Evolutionary conservation across 2,888 invertebrate genomes (phyloP).

Genomic region (Amaurobius ferox): DNA sequence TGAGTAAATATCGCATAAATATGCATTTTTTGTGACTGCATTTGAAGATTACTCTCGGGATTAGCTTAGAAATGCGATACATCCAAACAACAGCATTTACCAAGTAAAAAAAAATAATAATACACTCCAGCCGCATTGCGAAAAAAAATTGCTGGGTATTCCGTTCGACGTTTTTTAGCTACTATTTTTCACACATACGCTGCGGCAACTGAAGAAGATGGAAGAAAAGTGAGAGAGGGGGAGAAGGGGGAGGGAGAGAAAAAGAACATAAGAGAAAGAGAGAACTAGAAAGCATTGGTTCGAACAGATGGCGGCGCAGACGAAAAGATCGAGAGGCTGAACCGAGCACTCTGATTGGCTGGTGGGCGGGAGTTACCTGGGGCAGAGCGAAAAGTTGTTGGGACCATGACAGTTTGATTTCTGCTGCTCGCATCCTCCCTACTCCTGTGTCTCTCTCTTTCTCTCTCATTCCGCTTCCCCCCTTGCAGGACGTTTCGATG

Average conservation of each 20-base stretch:
- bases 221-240: constrained; percentile 3
- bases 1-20: constrained; percentile 1
- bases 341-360: constrained; percentile 60
- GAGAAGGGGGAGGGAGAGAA: not conserved
- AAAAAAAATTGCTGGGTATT: not conserved
- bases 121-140: not conserved
- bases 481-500: constrained; percentile 46
- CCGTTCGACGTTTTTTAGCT: not conserved
- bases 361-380: constrained; percentile 63
- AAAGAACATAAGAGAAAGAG: not conserved
- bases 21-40: constrained; percentile 8
- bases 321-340: constrained; percentile 56
- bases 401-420: constrained; percentile 56
- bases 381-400: constrained; percentile 47
- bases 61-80: not conserved
- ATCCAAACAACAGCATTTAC: not conserved
- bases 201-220: constrained; percentile 9
- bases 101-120: constrained; percentile 1
- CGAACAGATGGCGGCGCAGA: constrained; percentile 62
- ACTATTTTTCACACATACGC: not conserved
- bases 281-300: constrained; percentile 42
- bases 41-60: not conserved
- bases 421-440: constrained; percentile 26
- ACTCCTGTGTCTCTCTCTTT: constrained; percentile 21
- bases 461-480: not conserved